A percentile compares a stretch with the other conserved stretches of the same genome.
These are phyloP conservation scores for Microctenopoma stevenorrisi DNA, from an alignment of 2,797 vertebrate species.

Conservation along the genomic window DNA sequence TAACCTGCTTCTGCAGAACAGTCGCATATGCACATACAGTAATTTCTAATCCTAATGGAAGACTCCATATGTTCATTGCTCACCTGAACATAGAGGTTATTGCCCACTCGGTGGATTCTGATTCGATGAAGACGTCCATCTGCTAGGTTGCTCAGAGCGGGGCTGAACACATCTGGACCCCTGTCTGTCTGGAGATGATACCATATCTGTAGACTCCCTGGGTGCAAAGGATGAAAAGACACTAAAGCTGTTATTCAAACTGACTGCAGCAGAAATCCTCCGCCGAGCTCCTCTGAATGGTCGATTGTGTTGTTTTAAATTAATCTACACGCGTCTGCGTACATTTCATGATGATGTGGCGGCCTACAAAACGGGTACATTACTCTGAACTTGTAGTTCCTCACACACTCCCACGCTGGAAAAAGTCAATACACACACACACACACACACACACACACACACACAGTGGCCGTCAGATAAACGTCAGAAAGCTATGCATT, in stretches of 20 bases:
- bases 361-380: slow-evolving; percentile 47
- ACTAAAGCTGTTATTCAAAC: neutral
- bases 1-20: neutral
- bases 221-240: slow-evolving; percentile 40
- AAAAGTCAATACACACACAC: slow-evolving; percentile 73
- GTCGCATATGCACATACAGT: slow-evolving; percentile 2
- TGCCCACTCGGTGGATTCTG: slow-evolving; percentile 89
- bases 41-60: neutral
- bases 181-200: slow-evolving; percentile 87
- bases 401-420: slow-evolving; percentile 53
- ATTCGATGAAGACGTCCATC: slow-evolving; percentile 89
- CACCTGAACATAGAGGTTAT: slow-evolving; percentile 91
- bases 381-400: slow-evolving; percentile 56
- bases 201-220: slow-evolving; percentile 96
- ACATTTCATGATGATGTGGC: neutral
- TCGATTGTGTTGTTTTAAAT: neutral
- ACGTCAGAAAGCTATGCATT: slow-evolving; percentile 70
- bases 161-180: slow-evolving; percentile 86
- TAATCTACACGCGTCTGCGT: slow-evolving; percentile 1
- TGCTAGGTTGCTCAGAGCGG: slow-evolving; percentile 86
- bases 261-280: neutral
- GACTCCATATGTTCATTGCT: neutral
- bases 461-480: slow-evolving; percentile 50
- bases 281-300: neutral
- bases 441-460: slow-evolving; percentile 60